Base-by-base conservation (phyloP, 2,888 invertebrate species). In the Polylopha cassiicola region DNA sequence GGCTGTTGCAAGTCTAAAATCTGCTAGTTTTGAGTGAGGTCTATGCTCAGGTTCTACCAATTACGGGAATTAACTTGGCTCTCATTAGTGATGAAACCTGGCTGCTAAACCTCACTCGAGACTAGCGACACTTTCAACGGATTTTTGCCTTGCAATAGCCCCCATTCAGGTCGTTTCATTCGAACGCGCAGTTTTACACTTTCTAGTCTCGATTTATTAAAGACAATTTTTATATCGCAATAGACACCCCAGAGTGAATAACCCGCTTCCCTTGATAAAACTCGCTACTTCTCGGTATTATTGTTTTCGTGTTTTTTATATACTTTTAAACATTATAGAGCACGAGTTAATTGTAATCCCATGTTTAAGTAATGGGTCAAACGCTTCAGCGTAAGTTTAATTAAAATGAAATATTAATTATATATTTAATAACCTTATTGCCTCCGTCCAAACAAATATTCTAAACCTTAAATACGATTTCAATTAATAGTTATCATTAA, bases 201-300 rank as follows among this genome's bases (percentile, higher is more conserved):
- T 77, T 84, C 82, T 84, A 84, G 82, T 84, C 82, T 81, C 75
- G 62, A 74, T 74, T 69, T 70, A 67, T 63, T 68, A 61, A 70
- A 70, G 65, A 62, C 69, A 65, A 60, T 64, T 59, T 52, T 60
- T 59, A 55, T 50, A 50, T 47, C 51, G 46, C 42, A 49, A 31
- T n/a, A n/a, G 24, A 13, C 24, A 36, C 11, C 30, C 20, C 29
- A 30, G 34, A 22, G 4, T 22, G 8, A 24, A 23, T 10, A 29
- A 34, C 41, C 29, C 8, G 20, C 21, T 21, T 14, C 16, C 24
- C 11, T 20, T 14, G 31, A 38, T 11, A 33, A 30, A 24, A 16
- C 20, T 8, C 14, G 7, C 17, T 34, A 29, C 23, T 11, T 23
- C 30, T 30, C n/a, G n/a, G n/a, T n/a, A n/a, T n/a, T n/a, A n/a